These are phyloP conservation scores for Nephrotoma appendiculata DNA, from an alignment of 2,888 invertebrate genomes.

Conservation along the genomic window DNA sequence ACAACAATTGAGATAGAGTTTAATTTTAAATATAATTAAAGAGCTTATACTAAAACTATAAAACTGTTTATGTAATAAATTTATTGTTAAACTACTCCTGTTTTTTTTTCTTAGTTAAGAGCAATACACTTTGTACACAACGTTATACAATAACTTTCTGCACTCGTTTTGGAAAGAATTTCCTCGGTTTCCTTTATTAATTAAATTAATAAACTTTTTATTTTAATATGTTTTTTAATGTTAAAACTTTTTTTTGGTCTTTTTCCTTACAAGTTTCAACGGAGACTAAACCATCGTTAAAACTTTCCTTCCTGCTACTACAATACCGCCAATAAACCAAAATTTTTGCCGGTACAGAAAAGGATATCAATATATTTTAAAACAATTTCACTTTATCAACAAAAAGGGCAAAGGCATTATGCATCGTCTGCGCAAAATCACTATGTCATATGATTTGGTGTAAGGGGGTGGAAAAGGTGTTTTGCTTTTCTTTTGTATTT, in stretches of 20 bases:
- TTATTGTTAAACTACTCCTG: background rate
- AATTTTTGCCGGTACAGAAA: conserved; percentile 1
- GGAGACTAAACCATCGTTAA: conserved; percentile 9
- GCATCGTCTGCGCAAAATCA: background rate
- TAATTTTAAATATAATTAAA: background rate
- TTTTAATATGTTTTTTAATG: background rate
- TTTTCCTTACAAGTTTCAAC: conserved; percentile 8
- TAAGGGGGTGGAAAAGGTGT: background rate
- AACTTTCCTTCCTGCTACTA: background rate
- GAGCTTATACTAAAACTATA: background rate
- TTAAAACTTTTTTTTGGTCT: conserved; percentile 6
- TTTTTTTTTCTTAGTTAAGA: background rate
- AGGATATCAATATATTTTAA: background rate
- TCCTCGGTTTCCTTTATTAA: background rate
- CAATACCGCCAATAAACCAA: background rate
- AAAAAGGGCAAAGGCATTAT: background rate
- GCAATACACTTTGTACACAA: background rate
- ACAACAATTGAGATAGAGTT: background rate
- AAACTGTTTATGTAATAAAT: background rate
- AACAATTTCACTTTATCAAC: background rate
- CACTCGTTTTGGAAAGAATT: background rate
- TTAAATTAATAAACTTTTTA: conserved; percentile 1
- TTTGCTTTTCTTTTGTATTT: background rate
- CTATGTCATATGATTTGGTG: background rate
- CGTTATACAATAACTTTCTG: background rate